Conservation (phyloP, 1,140 invertebrate species). For the Penaeus indicus region DNA sequence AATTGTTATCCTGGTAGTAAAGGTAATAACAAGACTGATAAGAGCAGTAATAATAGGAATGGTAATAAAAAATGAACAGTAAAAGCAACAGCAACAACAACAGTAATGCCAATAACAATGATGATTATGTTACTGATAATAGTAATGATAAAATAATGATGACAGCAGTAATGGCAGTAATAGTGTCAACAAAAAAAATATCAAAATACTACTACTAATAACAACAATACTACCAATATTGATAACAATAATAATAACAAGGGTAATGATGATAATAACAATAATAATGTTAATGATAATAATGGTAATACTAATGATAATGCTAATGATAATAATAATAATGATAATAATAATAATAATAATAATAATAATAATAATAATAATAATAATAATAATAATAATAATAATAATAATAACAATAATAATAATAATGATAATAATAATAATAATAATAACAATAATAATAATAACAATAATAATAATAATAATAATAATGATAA, state of each 20-base stretch:
- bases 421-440: no score
- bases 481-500: no score
- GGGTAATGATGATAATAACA: not conserved
- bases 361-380: no score
- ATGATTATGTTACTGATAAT: not conserved
- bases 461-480: no score
- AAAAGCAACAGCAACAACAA: not conserved
- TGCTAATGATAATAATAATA: not conserved
- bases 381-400: no score
- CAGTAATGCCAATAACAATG: no score
- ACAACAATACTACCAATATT: not conserved
- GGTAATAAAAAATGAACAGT: not conserved
- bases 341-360: not conserved
- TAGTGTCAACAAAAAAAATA: not conserved
- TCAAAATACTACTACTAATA: not conserved
- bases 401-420: no score
- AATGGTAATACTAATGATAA: no score
- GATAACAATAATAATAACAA: not conserved
- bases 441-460: no score
- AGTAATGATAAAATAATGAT: not conserved
- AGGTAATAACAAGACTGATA: not conserved
- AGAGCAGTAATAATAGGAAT: not conserved
- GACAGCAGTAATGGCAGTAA: not conserved
- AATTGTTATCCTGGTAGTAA: no score
- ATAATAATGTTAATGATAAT: not conserved